Conservation (phyloP, 1,140 invertebrate genomes). For the Eriocheir sinensis region DNA sequence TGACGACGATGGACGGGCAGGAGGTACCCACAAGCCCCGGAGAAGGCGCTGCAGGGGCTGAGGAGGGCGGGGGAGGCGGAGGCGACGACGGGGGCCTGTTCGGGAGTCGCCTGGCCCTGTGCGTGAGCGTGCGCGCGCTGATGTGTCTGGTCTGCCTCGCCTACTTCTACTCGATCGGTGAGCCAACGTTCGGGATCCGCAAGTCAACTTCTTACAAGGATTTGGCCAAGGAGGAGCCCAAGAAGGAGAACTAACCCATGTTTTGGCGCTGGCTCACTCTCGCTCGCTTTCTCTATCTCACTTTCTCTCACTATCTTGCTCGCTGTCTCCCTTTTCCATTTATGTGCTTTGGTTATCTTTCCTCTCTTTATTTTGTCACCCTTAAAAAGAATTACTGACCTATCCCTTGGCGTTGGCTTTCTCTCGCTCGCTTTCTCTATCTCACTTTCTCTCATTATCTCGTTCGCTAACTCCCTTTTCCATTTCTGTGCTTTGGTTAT, state of each 20-base stretch:
- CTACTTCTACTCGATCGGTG: conserved; percentile 76
- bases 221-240: conserved; percentile 68
- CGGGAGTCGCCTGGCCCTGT: conserved; percentile 38
- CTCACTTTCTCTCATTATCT: no score
- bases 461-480: no score
- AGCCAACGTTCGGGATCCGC: conserved; percentile 73
- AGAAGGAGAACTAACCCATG: conserved; percentile 70
- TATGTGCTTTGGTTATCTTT: neutral
- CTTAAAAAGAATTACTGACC: no score
- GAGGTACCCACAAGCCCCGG: no score
- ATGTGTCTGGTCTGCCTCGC: conserved; percentile 71
- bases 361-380: no score
- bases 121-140: conserved; percentile 36
- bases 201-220: conserved; percentile 74
- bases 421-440: no score
- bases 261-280: no score
- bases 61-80: neutral
- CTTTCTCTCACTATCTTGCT: neutral
- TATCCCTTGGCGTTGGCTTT: no score
- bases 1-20: no score
- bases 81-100: neutral
- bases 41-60: neutral
- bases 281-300: neutral
- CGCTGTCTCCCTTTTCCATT: neutral
- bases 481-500: no score